phyloP scores from a whole-genome alignment of 2,113 vertebrate species.

The Neogobius melanostomus region DNA sequence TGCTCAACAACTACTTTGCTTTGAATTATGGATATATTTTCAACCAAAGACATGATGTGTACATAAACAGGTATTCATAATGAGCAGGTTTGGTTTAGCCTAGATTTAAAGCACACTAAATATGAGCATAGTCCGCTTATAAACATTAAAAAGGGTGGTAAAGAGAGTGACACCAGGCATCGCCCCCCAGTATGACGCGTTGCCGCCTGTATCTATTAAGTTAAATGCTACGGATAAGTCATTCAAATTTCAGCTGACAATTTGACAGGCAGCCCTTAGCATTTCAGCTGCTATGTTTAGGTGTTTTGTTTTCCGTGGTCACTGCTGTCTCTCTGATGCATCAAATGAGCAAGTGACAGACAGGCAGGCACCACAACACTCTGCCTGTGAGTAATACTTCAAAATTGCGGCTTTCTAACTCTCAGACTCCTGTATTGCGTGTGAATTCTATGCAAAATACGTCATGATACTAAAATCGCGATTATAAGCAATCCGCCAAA shows the following conservation, averaged over 20 bases:
- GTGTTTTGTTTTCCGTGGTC: background rate
- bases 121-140: no score
- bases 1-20: no score
- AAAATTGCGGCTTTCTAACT: background rate
- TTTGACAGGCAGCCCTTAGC: background rate
- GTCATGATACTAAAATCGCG: conserved; percentile 3
- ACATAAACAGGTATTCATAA: no score
- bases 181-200: no score
- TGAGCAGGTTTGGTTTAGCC: no score
- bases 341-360: background rate
- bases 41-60: no score
- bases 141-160: no score
- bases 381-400: background rate
- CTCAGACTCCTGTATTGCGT: background rate
- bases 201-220: background rate
- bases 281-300: background rate
- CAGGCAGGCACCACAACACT: background rate
- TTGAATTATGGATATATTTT: no score
- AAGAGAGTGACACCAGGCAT: no score
- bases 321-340: background rate
- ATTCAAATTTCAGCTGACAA: background rate
- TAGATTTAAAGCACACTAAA: no score
- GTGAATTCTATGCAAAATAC: background rate
- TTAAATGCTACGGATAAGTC: background rate
- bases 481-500: background rate